These are phyloP conservation scores for Zosterops japonicus DNA, from an alignment of 2,113 vertebrate species.

Conservation along the genomic window DNA sequence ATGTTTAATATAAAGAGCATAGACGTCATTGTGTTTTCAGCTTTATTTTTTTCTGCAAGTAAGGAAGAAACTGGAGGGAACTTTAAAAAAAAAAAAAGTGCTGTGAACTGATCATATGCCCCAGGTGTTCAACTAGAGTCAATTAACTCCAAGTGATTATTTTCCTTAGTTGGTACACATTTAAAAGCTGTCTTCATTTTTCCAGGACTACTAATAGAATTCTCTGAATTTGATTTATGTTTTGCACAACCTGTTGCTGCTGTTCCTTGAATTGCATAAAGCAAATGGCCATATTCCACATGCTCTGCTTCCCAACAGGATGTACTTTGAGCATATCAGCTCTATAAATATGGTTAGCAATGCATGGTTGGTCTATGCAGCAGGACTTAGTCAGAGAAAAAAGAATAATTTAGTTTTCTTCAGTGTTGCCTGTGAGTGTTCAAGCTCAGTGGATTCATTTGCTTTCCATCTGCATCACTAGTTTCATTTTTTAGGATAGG, in stretches of 20 bases:
- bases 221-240: neutral
- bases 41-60: neutral
- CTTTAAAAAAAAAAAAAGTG: neutral
- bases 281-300: neutral
- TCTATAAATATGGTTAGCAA: slow-evolving; percentile 12
- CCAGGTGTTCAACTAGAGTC: neutral
- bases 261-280: neutral
- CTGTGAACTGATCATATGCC: neutral
- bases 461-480: slow-evolving; percentile 4
- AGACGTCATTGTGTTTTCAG: neutral
- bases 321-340: neutral
- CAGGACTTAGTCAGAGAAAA: neutral
- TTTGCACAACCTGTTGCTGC: neutral
- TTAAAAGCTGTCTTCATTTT: neutral
- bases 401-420: neutral
- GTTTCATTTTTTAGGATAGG: neutral
- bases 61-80: neutral
- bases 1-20: neutral
- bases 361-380: neutral
- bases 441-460: neutral
- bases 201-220: neutral
- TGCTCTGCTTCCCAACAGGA: neutral
- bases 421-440: neutral
- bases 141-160: slow-evolving; percentile 2
- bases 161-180: neutral